Percentiles rank a stretch among this genome's conserved stretches.
These are phyloP conservation scores for Scaptomyza flava DNA, from an alignment of 2,888 invertebrate genomes.

Conservation along the genomic window DNA sequence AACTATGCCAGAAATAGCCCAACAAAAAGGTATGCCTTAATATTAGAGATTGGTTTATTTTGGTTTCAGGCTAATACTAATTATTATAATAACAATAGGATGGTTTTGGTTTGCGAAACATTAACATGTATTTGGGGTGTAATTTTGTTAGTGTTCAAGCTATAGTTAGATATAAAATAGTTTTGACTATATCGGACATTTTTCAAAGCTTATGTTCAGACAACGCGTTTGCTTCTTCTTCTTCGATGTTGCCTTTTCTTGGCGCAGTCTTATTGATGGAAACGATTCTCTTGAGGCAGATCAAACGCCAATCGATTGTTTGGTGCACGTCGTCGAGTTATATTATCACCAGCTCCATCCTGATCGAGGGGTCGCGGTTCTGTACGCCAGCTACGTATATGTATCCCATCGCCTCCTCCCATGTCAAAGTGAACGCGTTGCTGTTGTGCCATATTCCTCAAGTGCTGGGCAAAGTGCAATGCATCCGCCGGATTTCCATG, in stretches of 20 bases:
- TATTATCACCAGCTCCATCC: conserved; percentile 52
- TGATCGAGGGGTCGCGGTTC: conserved; percentile 20
- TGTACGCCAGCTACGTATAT: conserved; percentile 47
- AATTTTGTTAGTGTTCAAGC: neutral
- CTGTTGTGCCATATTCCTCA: conserved; percentile 42
- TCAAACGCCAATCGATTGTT: neutral
- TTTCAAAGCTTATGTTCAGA: neutral
- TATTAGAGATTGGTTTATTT: neutral
- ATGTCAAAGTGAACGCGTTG: conserved; percentile 46
- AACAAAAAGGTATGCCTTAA: neutral
- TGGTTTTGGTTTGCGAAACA: conserved; percentile 5
- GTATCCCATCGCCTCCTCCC: conserved; percentile 56
- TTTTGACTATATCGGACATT: neutral
- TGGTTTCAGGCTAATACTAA: conserved; percentile 7
- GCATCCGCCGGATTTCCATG: conserved; percentile 31
- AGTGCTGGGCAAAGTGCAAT: conserved; percentile 38
- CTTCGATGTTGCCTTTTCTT: neutral
- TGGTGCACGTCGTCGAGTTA: conserved; percentile 6
- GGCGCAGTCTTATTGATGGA: neutral
- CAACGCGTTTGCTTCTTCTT: neutral
- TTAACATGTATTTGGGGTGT: neutral
- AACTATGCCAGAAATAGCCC: conserved; percentile 25
- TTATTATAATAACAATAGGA: conserved; percentile 25
- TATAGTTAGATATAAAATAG: neutral
- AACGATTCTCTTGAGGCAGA: neutral